Percentiles rank a stretch among this genome's conserved stretches.
Evolutionary conservation across 1,140 invertebrate genomes (phyloP).

Genomic region (Rhagoletis zephyria): DNA sequence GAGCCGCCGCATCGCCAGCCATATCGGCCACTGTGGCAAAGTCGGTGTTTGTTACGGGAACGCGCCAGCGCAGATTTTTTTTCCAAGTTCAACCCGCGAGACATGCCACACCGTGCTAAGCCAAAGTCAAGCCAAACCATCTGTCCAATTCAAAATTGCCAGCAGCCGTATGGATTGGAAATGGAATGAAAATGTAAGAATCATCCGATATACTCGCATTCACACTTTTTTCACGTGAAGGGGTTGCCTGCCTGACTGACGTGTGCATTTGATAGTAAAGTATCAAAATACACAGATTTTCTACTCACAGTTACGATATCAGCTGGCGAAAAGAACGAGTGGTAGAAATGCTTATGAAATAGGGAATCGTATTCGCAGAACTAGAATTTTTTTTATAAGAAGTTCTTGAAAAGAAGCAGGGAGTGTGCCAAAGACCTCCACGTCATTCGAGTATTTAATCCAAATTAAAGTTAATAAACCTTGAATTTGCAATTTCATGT

Average conservation of each 20-base stretch:
- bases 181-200: slow-evolving; percentile 46
- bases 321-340: not conserved
- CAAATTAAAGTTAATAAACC: no score
- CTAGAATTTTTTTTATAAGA: no score
- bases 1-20: slow-evolving; percentile 5
- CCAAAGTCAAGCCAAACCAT: slow-evolving; percentile 10
- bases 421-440: no score
- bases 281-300: slow-evolving; percentile 31
- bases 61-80: not conserved
- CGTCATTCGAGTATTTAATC: no score
- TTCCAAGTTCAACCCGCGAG: slow-evolving; percentile 30
- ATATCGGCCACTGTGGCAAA: slow-evolving; percentile 4
- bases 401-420: no score
- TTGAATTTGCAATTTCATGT: no score
- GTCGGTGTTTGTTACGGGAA: not conserved
- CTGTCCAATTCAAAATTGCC: slow-evolving; percentile 37
- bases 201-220: slow-evolving; percentile 5
- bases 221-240: slow-evolving; percentile 43
- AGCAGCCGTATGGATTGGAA: slow-evolving; percentile 10
- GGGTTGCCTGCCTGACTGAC: slow-evolving; percentile 22
- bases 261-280: slow-evolving; percentile 48
- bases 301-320: not conserved
- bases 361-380: no score
- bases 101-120: not conserved
- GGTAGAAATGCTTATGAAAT: not conserved